Evolutionary conservation across 2,888 invertebrate species (phyloP), one percentile per base, ranked within the genome.

Genomic region (Formica aserva): DNA sequence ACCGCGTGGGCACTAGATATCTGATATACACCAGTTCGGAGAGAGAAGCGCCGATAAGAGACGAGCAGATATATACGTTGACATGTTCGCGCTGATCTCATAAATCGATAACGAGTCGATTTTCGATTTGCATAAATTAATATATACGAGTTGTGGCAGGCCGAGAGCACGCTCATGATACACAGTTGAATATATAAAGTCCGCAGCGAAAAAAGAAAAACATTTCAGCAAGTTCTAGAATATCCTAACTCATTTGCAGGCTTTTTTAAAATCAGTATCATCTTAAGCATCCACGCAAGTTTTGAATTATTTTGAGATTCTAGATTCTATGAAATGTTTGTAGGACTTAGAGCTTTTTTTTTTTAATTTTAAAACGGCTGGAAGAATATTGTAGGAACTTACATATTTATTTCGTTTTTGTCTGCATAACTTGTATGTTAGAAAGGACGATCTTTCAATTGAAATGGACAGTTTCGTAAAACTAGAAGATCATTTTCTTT

Each of bases 101-200:
- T 69, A 45, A 80, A 74, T 86, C 86, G 90, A 92, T 90, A 88
- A 63, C 75, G 57, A 84, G 83, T 86, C 81, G 82, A 87, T 87
- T 87, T 84, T 86, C 88, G 88, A 92, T 92, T 92, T 92, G 89
- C 91, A 92, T 92, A 91, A 92, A 92, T 92, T 91, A 86, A 89
- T 52, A n/a, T n/a, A 13, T 57, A 22, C 55, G 22, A 57, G 22
- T 22, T 22, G 52, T 52, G n/a, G 48, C 52, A 52, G 57, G 13
- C 57, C 4, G 22, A 22, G 22, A 22, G 13, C 57, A 57, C 32
- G 18, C 15, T 62, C 6, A 6, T 32, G 5, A 0, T 13, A 5
- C 52, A 52, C 18, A n/a, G 29, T 15, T 60, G 15, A 60, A 29
- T 13, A 29, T 60, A 15, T 18, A 32, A 32, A 62, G 18, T 32